These are phyloP conservation scores for Alfaro cultratus DNA, from an alignment of 2,797 vertebrate genomes.

Conservation along the genomic window DNA sequence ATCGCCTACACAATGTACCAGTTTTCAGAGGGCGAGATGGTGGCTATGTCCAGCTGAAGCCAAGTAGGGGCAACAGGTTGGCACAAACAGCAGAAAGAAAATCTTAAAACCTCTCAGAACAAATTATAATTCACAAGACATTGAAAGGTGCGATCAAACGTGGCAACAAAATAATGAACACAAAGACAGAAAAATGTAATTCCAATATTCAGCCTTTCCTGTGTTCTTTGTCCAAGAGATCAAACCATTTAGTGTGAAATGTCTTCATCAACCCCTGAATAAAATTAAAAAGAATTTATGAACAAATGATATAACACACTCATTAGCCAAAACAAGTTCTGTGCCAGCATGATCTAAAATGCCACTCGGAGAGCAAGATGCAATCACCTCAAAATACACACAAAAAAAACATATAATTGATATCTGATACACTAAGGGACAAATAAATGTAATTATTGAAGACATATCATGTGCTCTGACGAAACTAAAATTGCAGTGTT, in stretches of 20 bases:
- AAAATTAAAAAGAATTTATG: neutral
- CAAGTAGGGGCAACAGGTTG: neutral
- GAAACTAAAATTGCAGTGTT: no score
- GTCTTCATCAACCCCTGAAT: neutral
- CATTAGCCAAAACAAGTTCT: neutral
- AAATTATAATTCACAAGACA: neutral
- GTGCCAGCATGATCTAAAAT: neutral
- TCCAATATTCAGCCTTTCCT: neutral
- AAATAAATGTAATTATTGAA: neutral
- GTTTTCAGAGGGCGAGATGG: slow-evolving; percentile 28
- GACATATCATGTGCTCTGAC: neutral
- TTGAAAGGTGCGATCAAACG: neutral
- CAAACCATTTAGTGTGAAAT: neutral
- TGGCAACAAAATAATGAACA: neutral
- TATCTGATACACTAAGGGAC: no score
- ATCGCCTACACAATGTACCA: slow-evolving; percentile 62
- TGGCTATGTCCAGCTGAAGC: slow-evolving; percentile 25
- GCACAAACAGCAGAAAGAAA: slow-evolving; percentile 4
- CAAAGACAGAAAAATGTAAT: neutral
- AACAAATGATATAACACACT: neutral
- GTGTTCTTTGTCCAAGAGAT: neutral
- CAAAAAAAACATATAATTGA: no score
- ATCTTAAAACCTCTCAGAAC: slow-evolving; percentile 1
- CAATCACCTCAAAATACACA: neutral
- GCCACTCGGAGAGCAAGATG: neutral